Evolutionary conservation across 2,113 vertebrate genomes (phyloP), one percentile per base, ranked within the genome.

Genomic region (Perca schrenkii): DNA sequence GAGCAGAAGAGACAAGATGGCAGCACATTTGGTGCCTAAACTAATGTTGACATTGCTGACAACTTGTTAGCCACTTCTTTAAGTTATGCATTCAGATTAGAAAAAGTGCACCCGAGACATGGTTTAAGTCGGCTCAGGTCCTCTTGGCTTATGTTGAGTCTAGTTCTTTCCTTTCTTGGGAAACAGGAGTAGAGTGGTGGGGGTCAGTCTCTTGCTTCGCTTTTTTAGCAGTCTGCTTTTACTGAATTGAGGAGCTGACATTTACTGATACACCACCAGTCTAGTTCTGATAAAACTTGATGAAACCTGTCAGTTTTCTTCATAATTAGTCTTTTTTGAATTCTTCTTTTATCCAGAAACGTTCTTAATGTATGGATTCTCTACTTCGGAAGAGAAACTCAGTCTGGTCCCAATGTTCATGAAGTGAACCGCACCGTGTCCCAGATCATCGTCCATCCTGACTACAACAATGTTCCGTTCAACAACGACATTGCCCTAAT

Each of bases 401-500:
- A 94, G 47, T 31, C 25, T 8, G 60, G 82, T 1, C 15, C 84
- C 2, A 90, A 91, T 64, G 7, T 10, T 1, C n/a, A 91, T 11
- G 92, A 92, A 73, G 80, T 86, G 22, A 47, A 0, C 0, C 7
- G 61, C 0, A 16, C 0, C 0, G 21, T 94, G 64, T 6, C 31
- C 11, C 6, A 84, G 74, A 43, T 95, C 88, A 85, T 93, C 22
- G 8, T 93, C 36, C 94, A 97, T 75, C 84, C 94, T 0, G 66
- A 89, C 21, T 96, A 94, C 89, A 88, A 66, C 1, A 63, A 84
- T 6, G 80, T 79, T 0, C 64, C 71, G 0, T 73, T 77, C 0
- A 74, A 93, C 76, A 96, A 96, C 0, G 96, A 97, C 89, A 92
- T 97, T 0, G 94, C 96, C 0, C 94, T 97, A 2, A 61, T 97